A percentile compares a stretch with the other conserved stretches of the same genome.
These are phyloP conservation scores for Poecilia velifera DNA, from an alignment of 2,797 vertebrate genomes.

Conservation along the genomic window DNA sequence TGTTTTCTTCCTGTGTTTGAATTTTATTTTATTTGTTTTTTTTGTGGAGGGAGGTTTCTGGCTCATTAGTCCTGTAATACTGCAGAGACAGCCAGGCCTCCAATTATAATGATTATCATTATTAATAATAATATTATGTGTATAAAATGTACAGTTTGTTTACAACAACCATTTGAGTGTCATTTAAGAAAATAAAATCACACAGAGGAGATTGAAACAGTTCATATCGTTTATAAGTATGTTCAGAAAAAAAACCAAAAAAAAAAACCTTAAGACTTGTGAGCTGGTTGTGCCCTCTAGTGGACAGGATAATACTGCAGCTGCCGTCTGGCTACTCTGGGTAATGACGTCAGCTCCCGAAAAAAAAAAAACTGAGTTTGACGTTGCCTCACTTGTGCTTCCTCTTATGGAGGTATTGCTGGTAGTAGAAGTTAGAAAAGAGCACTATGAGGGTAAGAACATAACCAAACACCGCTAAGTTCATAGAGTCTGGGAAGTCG, in stretches of 20 bases:
- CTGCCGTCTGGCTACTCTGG: neutral
- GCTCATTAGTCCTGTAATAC: constrained; percentile 45
- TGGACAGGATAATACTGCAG: constrained; percentile 31
- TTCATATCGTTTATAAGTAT: neutral
- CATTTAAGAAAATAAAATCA: neutral
- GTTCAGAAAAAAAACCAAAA: neutral
- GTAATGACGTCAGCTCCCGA: no score
- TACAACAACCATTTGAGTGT: constrained; percentile 81
- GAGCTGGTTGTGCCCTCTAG: constrained; percentile 59
- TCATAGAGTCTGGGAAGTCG: constrained; percentile 79
- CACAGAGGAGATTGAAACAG: neutral
- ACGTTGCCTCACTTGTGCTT: constrained; percentile 69
- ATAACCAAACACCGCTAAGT: constrained; percentile 74
- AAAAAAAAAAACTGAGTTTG: neutral
- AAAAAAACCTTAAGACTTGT: constrained; percentile 3
- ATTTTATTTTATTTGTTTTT: constrained; percentile 16
- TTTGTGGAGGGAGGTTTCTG: constrained; percentile 34
- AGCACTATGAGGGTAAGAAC: constrained; percentile 81
- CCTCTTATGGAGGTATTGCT: constrained; percentile 68
- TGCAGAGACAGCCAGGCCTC: constrained; percentile 54
- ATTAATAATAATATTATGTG: constrained; percentile 56
- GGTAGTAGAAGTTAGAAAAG: constrained; percentile 82
- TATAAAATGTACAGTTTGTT: constrained; percentile 91
- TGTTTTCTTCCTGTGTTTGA: constrained; percentile 38
- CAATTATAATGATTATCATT: constrained; percentile 44